Conservation (phyloP, 2,797 vertebrate genomes). For the Harpagifer antarcticus region DNA sequence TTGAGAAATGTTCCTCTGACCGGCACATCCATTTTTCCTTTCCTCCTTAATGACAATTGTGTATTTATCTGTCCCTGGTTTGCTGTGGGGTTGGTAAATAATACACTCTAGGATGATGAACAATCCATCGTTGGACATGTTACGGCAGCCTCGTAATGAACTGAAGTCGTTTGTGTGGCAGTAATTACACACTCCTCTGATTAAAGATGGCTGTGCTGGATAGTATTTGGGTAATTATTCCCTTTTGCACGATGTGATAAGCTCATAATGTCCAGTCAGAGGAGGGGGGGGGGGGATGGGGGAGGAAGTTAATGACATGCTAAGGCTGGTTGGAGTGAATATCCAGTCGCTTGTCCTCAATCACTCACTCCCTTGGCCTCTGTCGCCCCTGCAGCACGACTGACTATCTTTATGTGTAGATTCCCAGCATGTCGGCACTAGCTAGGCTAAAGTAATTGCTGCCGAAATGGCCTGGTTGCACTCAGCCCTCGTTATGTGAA, state of each 20-base stretch:
- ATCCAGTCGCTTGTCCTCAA: conserved; percentile 76
- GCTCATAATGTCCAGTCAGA: conserved; percentile 80
- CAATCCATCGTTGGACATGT: conserved; percentile 76
- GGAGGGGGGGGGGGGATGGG: conserved; percentile 49
- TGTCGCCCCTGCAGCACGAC: conserved; percentile 66
- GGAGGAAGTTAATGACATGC: conserved; percentile 78
- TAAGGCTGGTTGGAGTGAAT: conserved; percentile 75
- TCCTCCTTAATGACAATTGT: conserved; percentile 81
- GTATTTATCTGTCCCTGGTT: conserved; percentile 77
- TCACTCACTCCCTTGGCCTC: conserved; percentile 74
- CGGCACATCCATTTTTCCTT: conserved; percentile 74
- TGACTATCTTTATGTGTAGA: conserved; percentile 71
- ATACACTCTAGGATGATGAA: conserved; percentile 80
- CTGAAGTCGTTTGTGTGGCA: conserved; percentile 83
- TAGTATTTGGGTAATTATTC: conserved; percentile 86
- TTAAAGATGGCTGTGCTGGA: conserved; percentile 83
- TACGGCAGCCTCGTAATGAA: conserved; percentile 81
- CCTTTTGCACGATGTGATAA: conserved; percentile 84
- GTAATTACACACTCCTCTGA: conserved; percentile 86
- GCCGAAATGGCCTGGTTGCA: conserved; percentile 72
- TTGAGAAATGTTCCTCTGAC: conserved; percentile 78
- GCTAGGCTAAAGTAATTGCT: conserved; percentile 75
- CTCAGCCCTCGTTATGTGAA: conserved; percentile 65
- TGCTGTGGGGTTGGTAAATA: conserved; percentile 72
- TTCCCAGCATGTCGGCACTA: conserved; percentile 70